Evolutionary conservation across 2,113 vertebrate species (phyloP).

Genomic region (Hippocampus comes): DNA sequence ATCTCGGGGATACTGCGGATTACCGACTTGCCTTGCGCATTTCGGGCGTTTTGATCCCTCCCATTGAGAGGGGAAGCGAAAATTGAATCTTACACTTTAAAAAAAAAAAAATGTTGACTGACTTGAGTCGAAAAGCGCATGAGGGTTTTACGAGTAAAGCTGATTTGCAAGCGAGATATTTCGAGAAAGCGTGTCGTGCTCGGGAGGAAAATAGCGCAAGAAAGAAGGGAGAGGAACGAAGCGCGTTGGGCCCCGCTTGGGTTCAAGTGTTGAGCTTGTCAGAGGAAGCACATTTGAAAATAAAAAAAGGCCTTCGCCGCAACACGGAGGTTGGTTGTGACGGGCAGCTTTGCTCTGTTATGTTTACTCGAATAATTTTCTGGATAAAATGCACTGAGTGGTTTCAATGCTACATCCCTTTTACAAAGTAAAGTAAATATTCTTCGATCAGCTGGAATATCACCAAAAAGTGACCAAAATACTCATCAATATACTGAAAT

Average conservation of each 20-base stretch:
- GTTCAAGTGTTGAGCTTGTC: not conserved
- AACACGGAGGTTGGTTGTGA: too few relatives aligned
- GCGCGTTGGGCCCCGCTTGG: not conserved
- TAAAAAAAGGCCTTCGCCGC: too few relatives aligned
- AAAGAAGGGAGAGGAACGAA: not conserved
- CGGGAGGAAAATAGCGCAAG: not conserved
- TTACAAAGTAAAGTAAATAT: too few relatives aligned
- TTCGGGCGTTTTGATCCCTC: conserved; percentile 19
- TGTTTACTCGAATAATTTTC: too few relatives aligned
- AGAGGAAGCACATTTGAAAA: not conserved
- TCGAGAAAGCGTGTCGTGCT: conserved; percentile 3
- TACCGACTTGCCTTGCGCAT: conserved; percentile 40
- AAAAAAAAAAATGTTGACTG: conserved; percentile 38
- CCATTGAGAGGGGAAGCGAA: conserved; percentile 16
- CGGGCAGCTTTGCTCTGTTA: too few relatives aligned
- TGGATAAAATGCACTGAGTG: too few relatives aligned
- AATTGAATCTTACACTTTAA: conserved; percentile 47
- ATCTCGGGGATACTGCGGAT: conserved; percentile 42
- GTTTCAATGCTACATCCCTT: too few relatives aligned
- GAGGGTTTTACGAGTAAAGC: conserved; percentile 33
- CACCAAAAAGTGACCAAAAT: too few relatives aligned
- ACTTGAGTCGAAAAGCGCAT: conserved; percentile 19
- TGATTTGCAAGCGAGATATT: conserved; percentile 26
- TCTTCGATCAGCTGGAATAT: too few relatives aligned
- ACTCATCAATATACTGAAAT: too few relatives aligned